Evolutionary conservation across 2,888 invertebrate species (phyloP).

Genomic region (Scaptomyza cyrtandrae): DNA sequence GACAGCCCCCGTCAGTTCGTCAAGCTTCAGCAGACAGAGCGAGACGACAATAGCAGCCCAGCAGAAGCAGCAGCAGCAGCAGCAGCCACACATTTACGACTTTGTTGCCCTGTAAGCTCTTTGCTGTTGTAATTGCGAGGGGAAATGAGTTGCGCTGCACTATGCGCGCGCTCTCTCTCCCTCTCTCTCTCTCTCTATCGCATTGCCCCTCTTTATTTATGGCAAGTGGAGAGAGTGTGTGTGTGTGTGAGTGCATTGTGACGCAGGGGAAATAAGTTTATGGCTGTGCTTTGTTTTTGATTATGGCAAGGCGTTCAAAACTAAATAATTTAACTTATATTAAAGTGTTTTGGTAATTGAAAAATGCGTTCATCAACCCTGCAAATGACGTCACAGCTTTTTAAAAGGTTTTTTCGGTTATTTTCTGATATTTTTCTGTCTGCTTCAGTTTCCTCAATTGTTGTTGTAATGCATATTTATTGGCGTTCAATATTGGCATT

Average conservation of each 20-base stretch:
- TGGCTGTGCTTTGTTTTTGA: constrained; percentile 14
- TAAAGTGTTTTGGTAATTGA: constrained; percentile 69
- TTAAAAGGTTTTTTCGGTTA: background rate
- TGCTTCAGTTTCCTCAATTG: background rate
- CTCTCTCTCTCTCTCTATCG: constrained; percentile 10
- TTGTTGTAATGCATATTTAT: constrained; percentile 34
- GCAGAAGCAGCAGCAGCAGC: constrained; percentile 8
- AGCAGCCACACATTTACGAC: constrained; percentile 21
- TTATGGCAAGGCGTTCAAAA: constrained; percentile 19
- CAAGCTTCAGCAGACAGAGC: constrained; percentile 58
- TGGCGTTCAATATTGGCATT: constrained; percentile 29
- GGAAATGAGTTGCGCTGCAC: constrained; percentile 46
- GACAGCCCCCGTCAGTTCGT: constrained; percentile 63
- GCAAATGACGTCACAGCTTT: constrained; percentile 41
- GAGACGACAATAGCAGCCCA: constrained; percentile 52
- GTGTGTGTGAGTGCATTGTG: constrained; percentile 48
- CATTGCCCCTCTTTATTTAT: constrained; percentile 65
- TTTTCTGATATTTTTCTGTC: background rate
- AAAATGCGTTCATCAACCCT: constrained; percentile 61
- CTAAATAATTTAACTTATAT: constrained; percentile 45
- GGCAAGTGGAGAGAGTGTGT: constrained; percentile 49
- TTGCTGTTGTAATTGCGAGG: constrained; percentile 52
- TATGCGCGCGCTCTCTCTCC: constrained; percentile 16
- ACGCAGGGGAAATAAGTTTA: constrained; percentile 60
- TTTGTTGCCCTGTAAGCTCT: constrained; percentile 47